A percentile compares a stretch with the other conserved stretches of the same genome.
Evolutionary conservation across 2,888 invertebrate species (phyloP).

Genomic region (Campoletis raptor): DNA sequence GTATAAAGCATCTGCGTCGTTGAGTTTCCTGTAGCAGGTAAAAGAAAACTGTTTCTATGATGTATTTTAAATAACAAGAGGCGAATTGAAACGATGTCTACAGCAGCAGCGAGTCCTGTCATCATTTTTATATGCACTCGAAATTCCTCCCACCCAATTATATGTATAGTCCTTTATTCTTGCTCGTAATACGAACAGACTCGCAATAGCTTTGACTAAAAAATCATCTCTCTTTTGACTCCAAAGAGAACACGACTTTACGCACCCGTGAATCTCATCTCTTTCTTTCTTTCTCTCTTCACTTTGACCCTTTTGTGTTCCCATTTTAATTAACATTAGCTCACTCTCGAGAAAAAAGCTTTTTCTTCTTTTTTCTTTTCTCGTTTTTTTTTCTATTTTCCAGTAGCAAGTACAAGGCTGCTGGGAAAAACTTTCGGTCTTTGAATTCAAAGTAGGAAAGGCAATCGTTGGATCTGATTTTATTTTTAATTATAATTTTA

Average conservation of each 20-base stretch:
- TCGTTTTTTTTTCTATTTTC: neutral
- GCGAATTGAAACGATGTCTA: neutral
- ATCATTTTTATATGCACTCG: conserved; percentile 29
- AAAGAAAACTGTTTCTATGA: neutral
- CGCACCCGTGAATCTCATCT: conserved; percentile 28
- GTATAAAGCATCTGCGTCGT: conserved; percentile 22
- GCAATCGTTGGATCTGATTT: neutral
- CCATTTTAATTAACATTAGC: conserved; percentile 58
- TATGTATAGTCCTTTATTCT: conserved; percentile 42
- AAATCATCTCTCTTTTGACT: conserved; percentile 18
- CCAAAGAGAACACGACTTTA: conserved; percentile 34
- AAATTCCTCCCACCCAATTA: conserved; percentile 55
- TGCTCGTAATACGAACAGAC: conserved; percentile 18
- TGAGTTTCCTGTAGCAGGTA: conserved; percentile 17
- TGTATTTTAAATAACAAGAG: conserved; percentile 2
- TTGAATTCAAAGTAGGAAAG: neutral
- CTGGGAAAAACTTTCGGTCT: neutral
- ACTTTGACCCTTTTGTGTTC: conserved; percentile 34
- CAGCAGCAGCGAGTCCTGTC: conserved; percentile 8
- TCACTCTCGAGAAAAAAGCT: conserved; percentile 6
- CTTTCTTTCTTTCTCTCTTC: neutral
- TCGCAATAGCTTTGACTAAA: conserved; percentile 8
- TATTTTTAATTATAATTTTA: neutral
- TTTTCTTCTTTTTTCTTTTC: neutral
- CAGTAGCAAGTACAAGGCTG: conserved; percentile 8